A percentile compares a stretch with the other conserved stretches of the same genome.
Conservation (phyloP, 2,113 vertebrate genomes). For the Ophthalmolycus amberensis region DNA sequence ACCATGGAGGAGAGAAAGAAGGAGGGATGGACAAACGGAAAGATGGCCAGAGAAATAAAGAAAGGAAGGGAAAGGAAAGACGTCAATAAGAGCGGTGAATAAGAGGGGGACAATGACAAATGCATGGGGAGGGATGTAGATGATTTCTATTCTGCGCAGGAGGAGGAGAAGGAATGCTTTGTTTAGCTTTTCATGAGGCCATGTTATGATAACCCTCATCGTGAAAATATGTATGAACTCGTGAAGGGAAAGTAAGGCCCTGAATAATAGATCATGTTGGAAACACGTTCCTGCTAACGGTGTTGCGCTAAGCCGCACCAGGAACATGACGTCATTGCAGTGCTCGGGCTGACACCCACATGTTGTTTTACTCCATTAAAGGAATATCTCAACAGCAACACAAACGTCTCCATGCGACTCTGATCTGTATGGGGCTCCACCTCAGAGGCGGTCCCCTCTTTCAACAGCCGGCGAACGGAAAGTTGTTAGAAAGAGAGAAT, state of each 20-base stretch:
- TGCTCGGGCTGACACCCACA: conserved; percentile 55
- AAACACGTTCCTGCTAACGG: conserved; percentile 53
- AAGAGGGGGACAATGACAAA: conserved; percentile 1
- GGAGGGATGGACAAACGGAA: conserved; percentile 20
- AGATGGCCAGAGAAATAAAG: conserved; percentile 5
- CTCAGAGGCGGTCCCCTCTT: conserved; percentile 48
- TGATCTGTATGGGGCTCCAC: conserved; percentile 21
- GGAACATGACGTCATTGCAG: conserved; percentile 53
- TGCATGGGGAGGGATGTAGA: background rate
- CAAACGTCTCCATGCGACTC: conserved; percentile 20
- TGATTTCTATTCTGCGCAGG: conserved; percentile 41
- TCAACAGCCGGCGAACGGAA: conserved; percentile 23
- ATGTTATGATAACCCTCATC: conserved; percentile 78
- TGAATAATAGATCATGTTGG: conserved; percentile 65
- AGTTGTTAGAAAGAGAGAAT: conserved; percentile 15
- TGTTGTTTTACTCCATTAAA: conserved; percentile 52
- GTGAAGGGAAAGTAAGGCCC: conserved; percentile 42
- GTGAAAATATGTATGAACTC: conserved; percentile 79
- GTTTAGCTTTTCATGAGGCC: conserved; percentile 70
- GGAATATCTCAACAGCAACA: conserved; percentile 18
- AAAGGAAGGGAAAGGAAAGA: background rate
- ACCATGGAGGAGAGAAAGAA: conserved; percentile 16
- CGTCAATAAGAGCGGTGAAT: conserved; percentile 8
- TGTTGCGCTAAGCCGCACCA: conserved; percentile 57
- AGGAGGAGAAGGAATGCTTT: conserved; percentile 74